A percentile compares a stretch with the other conserved stretches of the same genome.
Conservation (phyloP, 2,113 vertebrate genomes). For the Proterorhinus semilunaris region DNA sequence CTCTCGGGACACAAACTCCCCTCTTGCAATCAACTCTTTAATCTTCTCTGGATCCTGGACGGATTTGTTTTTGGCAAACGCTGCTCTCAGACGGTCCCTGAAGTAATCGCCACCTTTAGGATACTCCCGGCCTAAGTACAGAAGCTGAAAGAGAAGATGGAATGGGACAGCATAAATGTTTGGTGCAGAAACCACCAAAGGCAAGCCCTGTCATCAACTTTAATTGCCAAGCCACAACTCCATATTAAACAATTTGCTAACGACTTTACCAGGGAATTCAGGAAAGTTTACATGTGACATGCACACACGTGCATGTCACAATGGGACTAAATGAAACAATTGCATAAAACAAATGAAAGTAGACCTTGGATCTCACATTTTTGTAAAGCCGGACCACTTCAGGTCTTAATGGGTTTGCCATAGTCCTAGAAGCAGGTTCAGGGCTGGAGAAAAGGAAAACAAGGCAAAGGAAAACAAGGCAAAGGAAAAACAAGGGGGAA, state of each 20-base stretch:
- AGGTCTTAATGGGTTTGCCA: slow-evolving; percentile 42
- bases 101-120: slow-evolving; percentile 56
- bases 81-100: slow-evolving; percentile 37
- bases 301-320: too few relatives aligned
- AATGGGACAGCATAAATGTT: neutral
- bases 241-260: too few relatives aligned
- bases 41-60: slow-evolving; percentile 43
- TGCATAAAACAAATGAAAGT: neutral
- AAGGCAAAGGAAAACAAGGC: neutral
- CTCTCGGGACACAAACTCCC: slow-evolving; percentile 40
- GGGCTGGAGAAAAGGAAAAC: neutral
- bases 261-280: too few relatives aligned
- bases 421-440: neutral
- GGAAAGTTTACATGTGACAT: too few relatives aligned
- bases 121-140: slow-evolving; percentile 50
- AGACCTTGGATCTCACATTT: slow-evolving; percentile 25
- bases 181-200: neutral
- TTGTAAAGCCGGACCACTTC: slow-evolving; percentile 59
- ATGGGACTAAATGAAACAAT: neutral
- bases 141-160: slow-evolving; percentile 27
- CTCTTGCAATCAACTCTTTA: slow-evolving; percentile 45
- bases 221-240: too few relatives aligned
- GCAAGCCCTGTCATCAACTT: too few relatives aligned
- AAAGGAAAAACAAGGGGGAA: neutral
- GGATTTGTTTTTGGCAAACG: slow-evolving; percentile 31